These are phyloP conservation scores for Halictus quadricinctus DNA, from an alignment of 2,888 invertebrate genomes.

Conservation along the genomic window DNA sequence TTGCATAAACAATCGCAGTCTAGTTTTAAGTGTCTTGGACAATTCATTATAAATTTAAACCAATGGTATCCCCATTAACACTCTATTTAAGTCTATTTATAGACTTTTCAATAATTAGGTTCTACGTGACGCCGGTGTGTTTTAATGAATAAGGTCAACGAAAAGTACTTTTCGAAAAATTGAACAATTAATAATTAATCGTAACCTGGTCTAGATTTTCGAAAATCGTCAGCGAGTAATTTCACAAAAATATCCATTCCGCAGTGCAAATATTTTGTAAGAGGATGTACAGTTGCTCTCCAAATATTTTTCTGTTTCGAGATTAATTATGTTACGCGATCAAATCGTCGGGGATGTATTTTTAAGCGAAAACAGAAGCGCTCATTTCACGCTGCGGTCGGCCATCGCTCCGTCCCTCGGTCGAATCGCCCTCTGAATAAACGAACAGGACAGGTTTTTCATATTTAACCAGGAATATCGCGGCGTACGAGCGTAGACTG, in stretches of 20 bases:
- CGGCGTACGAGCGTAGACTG: neutral
- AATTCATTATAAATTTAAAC: no score
- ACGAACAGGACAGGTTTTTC: slow-evolving; percentile 5
- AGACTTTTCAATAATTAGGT: neutral
- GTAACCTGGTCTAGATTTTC: neutral
- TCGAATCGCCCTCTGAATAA: slow-evolving; percentile 11
- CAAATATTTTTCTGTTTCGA: neutral
- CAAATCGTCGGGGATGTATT: slow-evolving; percentile 3
- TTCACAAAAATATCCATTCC: neutral
- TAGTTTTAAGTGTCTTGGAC: no score
- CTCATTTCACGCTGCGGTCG: slow-evolving; percentile 3
- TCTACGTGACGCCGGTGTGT: no score
- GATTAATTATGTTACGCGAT: slow-evolving; percentile 12
- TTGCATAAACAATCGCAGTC: no score
- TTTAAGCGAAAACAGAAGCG: slow-evolving; percentile 2
- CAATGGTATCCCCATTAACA: no score
- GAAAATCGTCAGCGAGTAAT: neutral
- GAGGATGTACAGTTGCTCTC: neutral
- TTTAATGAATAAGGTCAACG: neutral
- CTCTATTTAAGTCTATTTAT: no score
- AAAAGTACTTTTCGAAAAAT: neutral
- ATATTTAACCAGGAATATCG: slow-evolving; percentile 24
- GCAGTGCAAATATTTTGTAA: neutral
- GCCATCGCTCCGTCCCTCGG: neutral
- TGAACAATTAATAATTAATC: neutral